Base-by-base conservation (phyloP, 2,113 vertebrate genomes). In the Patagioenas fasciata region DNA sequence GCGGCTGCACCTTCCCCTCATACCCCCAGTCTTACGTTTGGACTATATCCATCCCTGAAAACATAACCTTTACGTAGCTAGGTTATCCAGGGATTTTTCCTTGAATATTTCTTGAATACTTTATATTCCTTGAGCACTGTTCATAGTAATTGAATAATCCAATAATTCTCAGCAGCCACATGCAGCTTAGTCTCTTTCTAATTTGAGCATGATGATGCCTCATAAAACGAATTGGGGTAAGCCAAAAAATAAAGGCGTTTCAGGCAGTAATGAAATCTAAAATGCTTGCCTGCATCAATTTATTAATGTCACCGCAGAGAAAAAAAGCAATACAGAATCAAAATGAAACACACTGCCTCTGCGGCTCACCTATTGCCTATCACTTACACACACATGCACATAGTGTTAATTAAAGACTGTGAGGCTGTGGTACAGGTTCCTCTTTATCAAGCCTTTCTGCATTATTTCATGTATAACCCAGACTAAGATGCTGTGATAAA, bases 111-210 rank as follows among this genome's bases (percentile, higher is more conserved):
- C 79, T 70, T 85, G 67, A 88, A 74, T 94, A 95, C 88, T 94
- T 93, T 86, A 85, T 90, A 85, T 93, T 92, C 54, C 23, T 32
- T 48, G 50, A 93, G 58, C 84, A 75, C 44, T 0, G 0, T 85
- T 91, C 84, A 65, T 44, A 79, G 65, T 96, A 96, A 95, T 67
- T 95, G 89, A 97, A 95, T 97, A 95, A 97, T 93, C 91, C 70
- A 94, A 31, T 96, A 95, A 92, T 81, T 93, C 70, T 95, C 80
- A 77, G 62, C 93, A 90, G 70, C 81, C 70, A 86, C 92, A 77
- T 64, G 92, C 57, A 94, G 89, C 78, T 95, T 93, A 86, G 85
- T 53, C 42, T 66, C 82, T 54, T 80, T 56, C 69, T 90, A 80
- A 88, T 85, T 72, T 79, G 57, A 85, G 60, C 18, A 62, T 26